Evolutionary conservation across 2,113 vertebrate species (phyloP).

Genomic region (Rhea americana): DNA sequence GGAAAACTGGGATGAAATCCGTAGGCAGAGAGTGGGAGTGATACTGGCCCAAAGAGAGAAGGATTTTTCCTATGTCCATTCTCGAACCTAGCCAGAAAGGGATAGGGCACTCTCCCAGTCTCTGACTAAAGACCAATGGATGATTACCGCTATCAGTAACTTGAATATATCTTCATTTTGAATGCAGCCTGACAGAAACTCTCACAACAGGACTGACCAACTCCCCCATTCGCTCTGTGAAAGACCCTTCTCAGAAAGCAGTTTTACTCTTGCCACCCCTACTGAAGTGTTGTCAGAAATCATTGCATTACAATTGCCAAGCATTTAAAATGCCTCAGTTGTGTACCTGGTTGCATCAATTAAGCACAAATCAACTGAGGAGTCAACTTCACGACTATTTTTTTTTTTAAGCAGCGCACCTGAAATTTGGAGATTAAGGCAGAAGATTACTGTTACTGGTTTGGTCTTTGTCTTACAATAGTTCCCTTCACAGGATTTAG

Average conservation of each 20-base stretch:
- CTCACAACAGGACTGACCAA: background rate
- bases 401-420: background rate
- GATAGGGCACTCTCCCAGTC: background rate
- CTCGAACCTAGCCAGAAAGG: background rate
- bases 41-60: background rate
- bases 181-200: background rate
- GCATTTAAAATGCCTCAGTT: background rate
- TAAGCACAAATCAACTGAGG: background rate
- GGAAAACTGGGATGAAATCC: background rate
- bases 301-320: background rate
- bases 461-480: background rate
- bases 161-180: background rate
- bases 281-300: background rate
- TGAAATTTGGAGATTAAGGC: background rate
- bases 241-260: background rate
- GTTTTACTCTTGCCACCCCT: background rate
- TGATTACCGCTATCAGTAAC: background rate
- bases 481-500: background rate
- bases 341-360: slow-evolving; percentile 27
- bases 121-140: background rate
- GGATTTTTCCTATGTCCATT: background rate
- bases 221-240: background rate
- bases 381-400: background rate
- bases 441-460: background rate
- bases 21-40: background rate